A percentile compares a stretch with the other conserved stretches of the same genome.
Evolutionary conservation across 2,888 invertebrate genomes (phyloP).

Genomic region (Drosophila quinaria): DNA sequence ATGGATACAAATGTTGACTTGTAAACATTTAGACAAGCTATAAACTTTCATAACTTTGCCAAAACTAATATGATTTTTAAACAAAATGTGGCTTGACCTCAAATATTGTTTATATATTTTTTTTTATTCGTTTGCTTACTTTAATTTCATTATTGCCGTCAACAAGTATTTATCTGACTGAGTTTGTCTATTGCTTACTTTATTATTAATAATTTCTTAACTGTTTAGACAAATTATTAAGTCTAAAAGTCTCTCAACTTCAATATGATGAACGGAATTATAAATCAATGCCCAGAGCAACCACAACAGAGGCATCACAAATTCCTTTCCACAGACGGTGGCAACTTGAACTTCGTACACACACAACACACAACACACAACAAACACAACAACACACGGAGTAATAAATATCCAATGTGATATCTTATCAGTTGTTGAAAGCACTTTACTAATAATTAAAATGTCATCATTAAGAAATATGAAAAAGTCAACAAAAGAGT

Average conservation of each 20-base stretch:
- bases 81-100: too few relatives aligned
- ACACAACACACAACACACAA: conserved; percentile 7
- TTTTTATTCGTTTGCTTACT: background rate
- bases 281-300: conserved; percentile 61
- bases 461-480: conserved; percentile 83
- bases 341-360: conserved; percentile 73
- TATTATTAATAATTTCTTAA: conserved; percentile 4
- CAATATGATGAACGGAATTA: conserved; percentile 45
- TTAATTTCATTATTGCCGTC: background rate
- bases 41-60: too few relatives aligned
- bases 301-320: conserved; percentile 5
- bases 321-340: conserved; percentile 23
- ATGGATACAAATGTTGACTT: too few relatives aligned
- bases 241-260: background rate
- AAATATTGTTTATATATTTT: too few relatives aligned
- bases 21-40: too few relatives aligned
- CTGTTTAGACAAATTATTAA: conserved; percentile 1
- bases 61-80: too few relatives aligned
- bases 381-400: conserved; percentile 26
- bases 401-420: conserved; percentile 72
- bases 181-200: background rate
- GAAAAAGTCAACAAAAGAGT: conserved; percentile 77
- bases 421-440: conserved; percentile 80
- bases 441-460: conserved; percentile 84
- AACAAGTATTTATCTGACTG: background rate